A percentile compares a stretch with the other conserved stretches of the same genome.
Evolutionary conservation across 2,113 vertebrate genomes (phyloP).

Genomic region (Xenotilapia leptura): DNA sequence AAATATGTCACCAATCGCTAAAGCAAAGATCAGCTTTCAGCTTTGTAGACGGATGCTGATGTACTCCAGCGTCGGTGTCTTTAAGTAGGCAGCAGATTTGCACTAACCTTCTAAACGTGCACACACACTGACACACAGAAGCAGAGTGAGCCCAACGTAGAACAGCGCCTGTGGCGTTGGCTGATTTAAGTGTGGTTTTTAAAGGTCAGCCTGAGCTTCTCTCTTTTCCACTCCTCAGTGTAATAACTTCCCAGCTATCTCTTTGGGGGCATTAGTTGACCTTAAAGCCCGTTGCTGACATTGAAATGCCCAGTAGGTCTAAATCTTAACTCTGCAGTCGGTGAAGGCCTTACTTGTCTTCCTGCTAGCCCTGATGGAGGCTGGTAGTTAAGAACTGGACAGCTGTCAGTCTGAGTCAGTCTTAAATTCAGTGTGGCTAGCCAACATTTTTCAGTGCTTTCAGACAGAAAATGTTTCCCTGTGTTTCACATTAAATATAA

Average conservation of each 20-base stretch:
- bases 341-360: neutral
- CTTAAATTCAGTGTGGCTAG: neutral
- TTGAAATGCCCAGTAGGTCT: neutral
- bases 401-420: slow-evolving; percentile 39
- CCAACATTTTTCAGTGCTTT: neutral
- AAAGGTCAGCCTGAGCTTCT: slow-evolving; percentile 17
- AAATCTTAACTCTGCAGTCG: neutral
- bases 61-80: neutral
- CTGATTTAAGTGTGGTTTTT: neutral
- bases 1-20: neutral
- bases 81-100: neutral
- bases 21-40: neutral
- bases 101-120: neutral
- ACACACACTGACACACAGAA: neutral
- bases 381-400: neutral
- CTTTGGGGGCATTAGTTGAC: neutral
- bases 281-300: neutral
- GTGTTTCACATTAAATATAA: neutral
- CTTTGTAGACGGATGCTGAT: neutral
- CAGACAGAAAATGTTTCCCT: neutral
- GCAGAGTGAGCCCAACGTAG: neutral
- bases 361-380: neutral
- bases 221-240: neutral
- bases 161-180: slow-evolving; percentile 10
- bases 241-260: neutral